Percentiles rank a stretch among this genome's conserved stretches.
Conservation (phyloP, 2,888 invertebrate species). For the Netelia inedita region DNA sequence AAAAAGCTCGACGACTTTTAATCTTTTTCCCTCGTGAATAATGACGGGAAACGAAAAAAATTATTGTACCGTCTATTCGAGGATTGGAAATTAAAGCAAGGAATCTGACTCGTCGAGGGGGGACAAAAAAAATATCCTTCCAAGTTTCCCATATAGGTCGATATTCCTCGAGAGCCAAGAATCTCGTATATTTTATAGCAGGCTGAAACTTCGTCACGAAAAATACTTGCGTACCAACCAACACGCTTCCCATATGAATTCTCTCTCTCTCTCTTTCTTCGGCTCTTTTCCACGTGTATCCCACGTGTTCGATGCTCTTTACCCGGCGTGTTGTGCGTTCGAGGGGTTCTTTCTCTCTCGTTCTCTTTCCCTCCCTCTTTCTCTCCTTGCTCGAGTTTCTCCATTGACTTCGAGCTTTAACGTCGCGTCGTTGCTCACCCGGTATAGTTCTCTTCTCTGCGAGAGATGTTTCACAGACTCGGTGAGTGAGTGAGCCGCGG, state of each 20-base stretch:
- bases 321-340: constrained; percentile 36
- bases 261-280: background rate
- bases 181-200: constrained; percentile 18
- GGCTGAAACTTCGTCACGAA: background rate
- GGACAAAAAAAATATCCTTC: background rate
- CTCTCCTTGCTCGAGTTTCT: background rate
- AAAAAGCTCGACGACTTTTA: background rate
- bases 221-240: background rate
- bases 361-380: background rate
- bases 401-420: constrained; percentile 16
- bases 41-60: background rate
- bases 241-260: background rate
- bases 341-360: constrained; percentile 16
- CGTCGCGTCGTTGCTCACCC: constrained; percentile 75
- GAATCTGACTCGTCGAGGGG: background rate
- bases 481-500: constrained; percentile 25
- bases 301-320: constrained; percentile 64
- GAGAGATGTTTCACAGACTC: constrained; percentile 77
- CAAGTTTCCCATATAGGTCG: background rate
- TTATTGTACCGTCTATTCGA: background rate
- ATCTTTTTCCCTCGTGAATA: background rate
- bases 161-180: background rate
- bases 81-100: background rate
- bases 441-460: constrained; percentile 71
- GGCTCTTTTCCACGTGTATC: constrained; percentile 67